Evolutionary conservation across 2,888 invertebrate species (phyloP), one percentile per base, ranked within the genome.

Genomic region (Amaurobius ferox): DNA sequence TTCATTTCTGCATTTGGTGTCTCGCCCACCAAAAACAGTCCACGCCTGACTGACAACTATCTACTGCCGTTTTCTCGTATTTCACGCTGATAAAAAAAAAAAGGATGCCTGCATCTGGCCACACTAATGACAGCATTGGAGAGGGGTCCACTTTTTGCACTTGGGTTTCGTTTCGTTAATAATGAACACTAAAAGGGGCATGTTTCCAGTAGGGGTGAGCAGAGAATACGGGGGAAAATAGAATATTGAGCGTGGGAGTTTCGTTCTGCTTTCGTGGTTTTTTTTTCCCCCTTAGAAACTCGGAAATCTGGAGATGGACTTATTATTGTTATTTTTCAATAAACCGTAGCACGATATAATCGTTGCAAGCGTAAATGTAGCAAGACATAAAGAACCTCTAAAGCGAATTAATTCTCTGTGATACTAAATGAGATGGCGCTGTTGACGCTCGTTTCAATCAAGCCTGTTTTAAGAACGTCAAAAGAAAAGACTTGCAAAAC

Each of bases 51-150:
- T 81, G 81, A 74, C 81, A 70, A 26, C 66, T 68, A 26, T 29
- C 19, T 19, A 28, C 44, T 79, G 71, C 61, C 64, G 30, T n/a
- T 29, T 64, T 64, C 81, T 81, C 61, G 62, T 61, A 81, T 81
- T 81, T 81, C 81, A 81, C 62, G 81, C 80, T 68, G 32, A 30
- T 26, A 62, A 81, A 80, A 81, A 81, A n/a, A 62, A 81, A 80
- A 81, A 81, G 76, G 55, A 74, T 55, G 55, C 73, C 61, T 26
- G 73, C 39, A 80, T 55, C 80, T 55, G 55, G 55, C 23, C 55
- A 55, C 23, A 55, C 2, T 55, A 23, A 55, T 23, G 23, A 23
- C 44, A 44, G 44, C 35, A 16, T 13, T 29, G 70, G 44, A 9
- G 48, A 13, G 28, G 67, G 64, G 66, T 16, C 32, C 23, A 39